These are phyloP conservation scores for Bostrychus sinensis DNA, from an alignment of 2,113 vertebrate species.

Conservation along the genomic window DNA sequence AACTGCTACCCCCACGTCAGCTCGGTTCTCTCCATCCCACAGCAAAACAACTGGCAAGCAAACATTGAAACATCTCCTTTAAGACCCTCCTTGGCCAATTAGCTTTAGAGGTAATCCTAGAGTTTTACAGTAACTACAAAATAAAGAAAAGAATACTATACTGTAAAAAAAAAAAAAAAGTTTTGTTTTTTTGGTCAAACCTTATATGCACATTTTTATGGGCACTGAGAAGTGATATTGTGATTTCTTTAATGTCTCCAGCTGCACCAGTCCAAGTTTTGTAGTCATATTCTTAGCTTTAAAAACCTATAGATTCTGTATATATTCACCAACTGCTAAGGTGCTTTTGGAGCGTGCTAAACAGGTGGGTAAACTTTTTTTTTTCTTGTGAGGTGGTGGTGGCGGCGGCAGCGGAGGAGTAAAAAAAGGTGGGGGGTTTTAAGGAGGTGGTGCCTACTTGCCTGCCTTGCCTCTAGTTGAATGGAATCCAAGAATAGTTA, in stretches of 20 bases:
- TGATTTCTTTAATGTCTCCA: slow-evolving; percentile 53
- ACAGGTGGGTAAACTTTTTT: slow-evolving; percentile 89
- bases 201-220: background rate
- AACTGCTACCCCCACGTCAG: slow-evolving; percentile 4
- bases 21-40: slow-evolving; percentile 61
- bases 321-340: slow-evolving; percentile 78
- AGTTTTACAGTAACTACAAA: slow-evolving; percentile 67
- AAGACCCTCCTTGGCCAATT: slow-evolving; percentile 62
- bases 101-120: slow-evolving; percentile 67
- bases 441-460: slow-evolving; percentile 75
- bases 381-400: slow-evolving; percentile 72
- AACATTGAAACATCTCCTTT: slow-evolving; percentile 75
- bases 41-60: slow-evolving; percentile 76
- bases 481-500: slow-evolving; percentile 96
- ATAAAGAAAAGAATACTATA: no score
- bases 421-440: slow-evolving; percentile 58
- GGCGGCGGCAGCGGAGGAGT: slow-evolving; percentile 53
- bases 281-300: slow-evolving; percentile 68
- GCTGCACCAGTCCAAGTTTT: slow-evolving; percentile 47
- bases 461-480: slow-evolving; percentile 86
- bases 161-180: no score
- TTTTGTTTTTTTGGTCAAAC: no score
- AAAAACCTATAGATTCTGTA: slow-evolving; percentile 70
- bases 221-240: slow-evolving; percentile 2
- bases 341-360: slow-evolving; percentile 79